Conservation (phyloP, 2,797 vertebrate genomes). For the Benthosema pterotum region DNA sequence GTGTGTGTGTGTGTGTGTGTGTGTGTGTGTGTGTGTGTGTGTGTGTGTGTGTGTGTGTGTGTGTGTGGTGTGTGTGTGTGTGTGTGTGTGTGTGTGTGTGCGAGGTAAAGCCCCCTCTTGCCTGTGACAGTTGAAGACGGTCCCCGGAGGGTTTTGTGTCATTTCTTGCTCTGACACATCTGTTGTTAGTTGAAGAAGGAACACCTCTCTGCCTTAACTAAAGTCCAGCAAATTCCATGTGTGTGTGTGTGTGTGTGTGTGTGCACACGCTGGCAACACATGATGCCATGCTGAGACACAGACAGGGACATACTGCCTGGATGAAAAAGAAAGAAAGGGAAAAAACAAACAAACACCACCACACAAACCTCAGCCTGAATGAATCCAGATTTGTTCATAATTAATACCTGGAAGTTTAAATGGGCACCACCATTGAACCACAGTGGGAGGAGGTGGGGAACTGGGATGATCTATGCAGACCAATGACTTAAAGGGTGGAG, state of each 20-base stretch:
- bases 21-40: slow-evolving; percentile 22
- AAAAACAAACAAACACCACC: too few species aligned
- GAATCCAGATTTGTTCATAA: too few species aligned
- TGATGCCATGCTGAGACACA: background rate
- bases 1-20: slow-evolving; percentile 34
- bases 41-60: slow-evolving; percentile 22
- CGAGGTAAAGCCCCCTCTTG: slow-evolving; percentile 46
- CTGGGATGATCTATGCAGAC: too few species aligned
- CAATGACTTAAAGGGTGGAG: too few species aligned
- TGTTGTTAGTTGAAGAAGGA: slow-evolving; percentile 60
- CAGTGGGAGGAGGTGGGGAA: too few species aligned
- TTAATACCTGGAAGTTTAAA: too few species aligned
- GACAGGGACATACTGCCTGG: background rate
- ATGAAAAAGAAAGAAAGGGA: too few species aligned
- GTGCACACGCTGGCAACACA: background rate
- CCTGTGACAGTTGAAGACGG: slow-evolving; percentile 68
- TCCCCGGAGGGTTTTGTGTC: slow-evolving; percentile 57
- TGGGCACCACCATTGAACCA: too few species aligned
- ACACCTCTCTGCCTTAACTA: slow-evolving; percentile 57
- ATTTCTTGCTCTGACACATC: slow-evolving; percentile 71
- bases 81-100: slow-evolving; percentile 16
- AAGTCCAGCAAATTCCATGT: slow-evolving; percentile 38
- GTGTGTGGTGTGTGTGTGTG: background rate
- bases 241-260: background rate
- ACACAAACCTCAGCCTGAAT: too few species aligned